Percentiles rank a stretch among this genome's conserved stretches.
Evolutionary conservation across 2,797 vertebrate species (phyloP).

Genomic region (Danio kyathit): DNA sequence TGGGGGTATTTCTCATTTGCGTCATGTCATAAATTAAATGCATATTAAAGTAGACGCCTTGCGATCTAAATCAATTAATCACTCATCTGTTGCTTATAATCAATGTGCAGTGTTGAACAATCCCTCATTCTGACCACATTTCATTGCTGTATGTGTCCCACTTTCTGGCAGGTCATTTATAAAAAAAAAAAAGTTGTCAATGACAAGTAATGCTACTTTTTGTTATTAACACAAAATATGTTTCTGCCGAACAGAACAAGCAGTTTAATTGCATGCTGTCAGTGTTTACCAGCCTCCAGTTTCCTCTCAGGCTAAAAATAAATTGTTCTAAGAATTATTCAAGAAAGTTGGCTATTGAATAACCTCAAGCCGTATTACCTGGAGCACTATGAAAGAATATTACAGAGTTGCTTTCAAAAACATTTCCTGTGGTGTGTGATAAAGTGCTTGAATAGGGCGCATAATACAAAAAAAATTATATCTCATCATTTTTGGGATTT

Average conservation of each 20-base stretch:
- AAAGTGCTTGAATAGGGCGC: neutral
- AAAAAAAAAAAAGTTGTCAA: neutral
- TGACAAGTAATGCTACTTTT: slow-evolving; percentile 32
- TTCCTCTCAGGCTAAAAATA: slow-evolving; percentile 27
- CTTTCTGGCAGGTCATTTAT: slow-evolving; percentile 34
- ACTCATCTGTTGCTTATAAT: slow-evolving; percentile 17
- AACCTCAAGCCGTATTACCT: slow-evolving; percentile 30
- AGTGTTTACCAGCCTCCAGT: slow-evolving; percentile 40
- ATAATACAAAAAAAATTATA: too few species aligned
- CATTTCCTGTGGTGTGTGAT: neutral
- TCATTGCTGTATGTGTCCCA: neutral
- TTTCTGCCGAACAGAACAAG: slow-evolving; percentile 19
- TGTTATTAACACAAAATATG: slow-evolving; percentile 22
- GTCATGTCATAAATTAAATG: slow-evolving; percentile 13
- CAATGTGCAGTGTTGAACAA: neutral
- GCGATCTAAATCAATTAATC: slow-evolving; percentile 15
- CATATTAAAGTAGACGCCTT: neutral
- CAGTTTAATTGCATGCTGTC: slow-evolving; percentile 42
- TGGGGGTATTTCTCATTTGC: slow-evolving; percentile 14
- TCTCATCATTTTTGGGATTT: too few species aligned
- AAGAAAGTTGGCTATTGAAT: slow-evolving; percentile 31
- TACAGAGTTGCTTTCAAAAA: neutral
- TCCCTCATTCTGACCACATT: slow-evolving; percentile 10
- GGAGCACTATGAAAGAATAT: neutral
- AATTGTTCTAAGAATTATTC: slow-evolving; percentile 28